A percentile compares a stretch with the other conserved stretches of the same genome.
phyloP scores from a whole-genome alignment of 2,888 invertebrate genomes.

The Marasmarcha lunaedactyla region DNA sequence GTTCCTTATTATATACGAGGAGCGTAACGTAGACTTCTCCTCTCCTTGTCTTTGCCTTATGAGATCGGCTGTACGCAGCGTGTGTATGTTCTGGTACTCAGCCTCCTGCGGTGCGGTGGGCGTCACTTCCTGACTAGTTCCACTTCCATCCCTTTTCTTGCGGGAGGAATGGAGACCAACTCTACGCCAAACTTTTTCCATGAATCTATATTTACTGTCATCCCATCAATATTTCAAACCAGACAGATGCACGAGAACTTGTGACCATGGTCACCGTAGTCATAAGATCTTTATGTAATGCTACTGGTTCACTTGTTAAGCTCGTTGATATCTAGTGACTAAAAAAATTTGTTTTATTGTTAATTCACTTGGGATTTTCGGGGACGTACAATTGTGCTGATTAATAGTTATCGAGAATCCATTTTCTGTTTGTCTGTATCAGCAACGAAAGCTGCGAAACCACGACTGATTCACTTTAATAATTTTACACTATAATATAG shows the following conservation, averaged over 20 bases:
- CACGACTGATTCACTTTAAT: no score
- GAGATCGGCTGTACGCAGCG: slow-evolving; percentile 62
- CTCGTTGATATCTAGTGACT: no score
- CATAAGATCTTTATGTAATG: no score
- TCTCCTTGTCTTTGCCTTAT: slow-evolving; percentile 62
- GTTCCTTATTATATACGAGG: slow-evolving; percentile 63
- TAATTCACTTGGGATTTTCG: no score
- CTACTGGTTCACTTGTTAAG: no score
- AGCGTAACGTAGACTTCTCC: slow-evolving; percentile 60
- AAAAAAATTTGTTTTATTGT: no score
- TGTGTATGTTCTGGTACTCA: slow-evolving; percentile 65
- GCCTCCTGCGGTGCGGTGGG: slow-evolving; percentile 47
- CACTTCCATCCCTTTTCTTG: slow-evolving; percentile 69
- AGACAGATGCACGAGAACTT: slow-evolving; percentile 8
- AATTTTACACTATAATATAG: no score
- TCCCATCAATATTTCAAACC: slow-evolving; percentile 49
- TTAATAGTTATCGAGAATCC: no score
- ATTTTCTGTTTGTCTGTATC: no score
- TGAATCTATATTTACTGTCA: slow-evolving; percentile 63
- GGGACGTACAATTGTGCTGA: no score
- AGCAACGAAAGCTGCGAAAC: no score
- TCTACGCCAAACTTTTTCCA: slow-evolving; percentile 71
- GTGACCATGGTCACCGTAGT: no score
- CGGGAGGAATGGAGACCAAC: slow-evolving; percentile 71
- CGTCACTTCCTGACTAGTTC: slow-evolving; percentile 56